Conservation (phyloP, 2,113 vertebrate genomes). For the Aegithalos caudatus region DNA sequence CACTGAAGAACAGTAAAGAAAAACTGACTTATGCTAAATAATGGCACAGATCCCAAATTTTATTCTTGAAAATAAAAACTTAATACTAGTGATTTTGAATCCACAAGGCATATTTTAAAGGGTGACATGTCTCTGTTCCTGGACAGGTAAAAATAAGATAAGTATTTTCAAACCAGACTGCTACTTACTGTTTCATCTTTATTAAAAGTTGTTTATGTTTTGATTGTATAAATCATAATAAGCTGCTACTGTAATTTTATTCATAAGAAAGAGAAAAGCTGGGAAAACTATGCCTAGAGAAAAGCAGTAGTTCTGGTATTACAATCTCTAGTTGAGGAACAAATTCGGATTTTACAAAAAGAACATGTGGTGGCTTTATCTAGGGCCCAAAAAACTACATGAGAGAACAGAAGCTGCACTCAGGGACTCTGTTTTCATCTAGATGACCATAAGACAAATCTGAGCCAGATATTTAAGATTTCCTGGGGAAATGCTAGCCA, state of each 20-base stretch:
- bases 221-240: background rate
- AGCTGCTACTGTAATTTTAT: background rate
- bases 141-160: background rate
- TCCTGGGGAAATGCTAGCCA: background rate
- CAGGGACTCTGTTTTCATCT: background rate
- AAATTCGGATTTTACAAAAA: background rate
- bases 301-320: background rate
- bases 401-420: background rate
- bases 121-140: background rate
- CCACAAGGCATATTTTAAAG: background rate
- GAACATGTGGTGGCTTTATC: background rate
- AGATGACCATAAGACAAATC: background rate
- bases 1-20: background rate
- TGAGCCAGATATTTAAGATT: background rate
- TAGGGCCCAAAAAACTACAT: background rate
- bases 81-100: background rate
- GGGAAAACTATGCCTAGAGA: background rate
- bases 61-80: background rate
- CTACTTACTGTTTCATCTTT: background rate
- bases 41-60: background rate
- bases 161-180: background rate
- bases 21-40: background rate
- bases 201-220: background rate
- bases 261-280: background rate
- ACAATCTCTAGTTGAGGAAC: background rate